These are phyloP conservation scores for Acronicta psi DNA, from an alignment of 2,888 invertebrate genomes.

Conservation along the genomic window DNA sequence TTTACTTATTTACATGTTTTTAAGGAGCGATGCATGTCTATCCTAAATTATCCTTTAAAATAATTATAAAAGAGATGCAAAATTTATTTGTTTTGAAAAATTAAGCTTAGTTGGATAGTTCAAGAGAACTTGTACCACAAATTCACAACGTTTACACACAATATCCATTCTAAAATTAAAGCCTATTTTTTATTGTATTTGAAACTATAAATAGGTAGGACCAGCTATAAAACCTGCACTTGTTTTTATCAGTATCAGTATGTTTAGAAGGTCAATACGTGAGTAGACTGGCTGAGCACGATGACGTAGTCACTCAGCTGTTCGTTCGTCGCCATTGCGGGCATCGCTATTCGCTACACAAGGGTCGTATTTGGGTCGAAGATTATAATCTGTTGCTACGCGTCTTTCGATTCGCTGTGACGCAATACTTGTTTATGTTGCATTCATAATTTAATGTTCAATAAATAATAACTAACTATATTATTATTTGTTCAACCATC, in stretches of 20 bases:
- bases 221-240: conserved; percentile 2
- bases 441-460: conserved; percentile 9
- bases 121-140: too few species aligned
- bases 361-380: conserved; percentile 51
- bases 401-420: conserved; percentile 32
- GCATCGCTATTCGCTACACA: conserved; percentile 19
- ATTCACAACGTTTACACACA: too few species aligned
- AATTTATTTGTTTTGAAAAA: too few species aligned
- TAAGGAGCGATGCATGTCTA: too few species aligned
- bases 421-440: conserved; percentile 19
- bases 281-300: conserved; percentile 41
- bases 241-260: conserved; percentile 9
- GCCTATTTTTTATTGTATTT: too few species aligned
- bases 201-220: too few species aligned
- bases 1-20: not conserved
- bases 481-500: too few species aligned
- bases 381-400: conserved; percentile 50
- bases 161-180: too few species aligned
- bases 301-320: conserved; percentile 51
- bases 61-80: too few species aligned
- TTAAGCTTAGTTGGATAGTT: too few species aligned
- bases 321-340: conserved; percentile 41
- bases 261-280: conserved; percentile 32
- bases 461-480: not conserved
- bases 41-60: too few species aligned